Evolutionary conservation across 2,888 invertebrate genomes (phyloP).

Genomic region (Ligdia adustata): DNA sequence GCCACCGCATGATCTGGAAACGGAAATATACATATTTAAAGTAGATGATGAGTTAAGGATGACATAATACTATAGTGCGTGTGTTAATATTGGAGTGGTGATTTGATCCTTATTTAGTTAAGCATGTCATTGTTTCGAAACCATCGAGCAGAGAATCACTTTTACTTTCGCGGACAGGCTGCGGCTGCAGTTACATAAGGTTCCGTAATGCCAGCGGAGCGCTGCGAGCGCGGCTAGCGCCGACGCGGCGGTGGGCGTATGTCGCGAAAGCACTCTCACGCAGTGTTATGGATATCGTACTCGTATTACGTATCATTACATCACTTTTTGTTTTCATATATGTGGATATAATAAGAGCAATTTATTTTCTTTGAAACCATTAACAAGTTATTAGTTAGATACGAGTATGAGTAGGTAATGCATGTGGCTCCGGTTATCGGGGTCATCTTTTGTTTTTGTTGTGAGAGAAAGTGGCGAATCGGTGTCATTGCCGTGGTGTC

Average conservation of each 20-base stretch:
- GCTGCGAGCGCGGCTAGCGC: conserved; percentile 50
- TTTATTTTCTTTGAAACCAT: background rate
- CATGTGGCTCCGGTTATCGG: conserved; percentile 32
- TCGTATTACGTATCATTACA: conserved; percentile 38
- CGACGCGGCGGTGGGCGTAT: conserved; percentile 58
- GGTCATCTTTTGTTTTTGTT: conserved; percentile 69
- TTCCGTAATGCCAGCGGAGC: conserved; percentile 67
- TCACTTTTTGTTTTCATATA: conserved; percentile 30
- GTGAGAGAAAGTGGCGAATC: conserved; percentile 67
- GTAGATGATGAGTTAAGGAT: background rate
- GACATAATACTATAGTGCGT: conserved; percentile 6
- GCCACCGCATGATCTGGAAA: conserved; percentile 78
- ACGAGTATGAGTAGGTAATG: background rate
- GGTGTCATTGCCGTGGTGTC: conserved; percentile 70
- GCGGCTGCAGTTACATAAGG: conserved; percentile 68
- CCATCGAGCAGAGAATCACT: conserved; percentile 72
- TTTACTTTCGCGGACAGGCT: conserved; percentile 78
- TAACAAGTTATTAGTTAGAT: background rate
- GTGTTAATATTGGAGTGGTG: conserved; percentile 36
- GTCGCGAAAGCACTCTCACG: conserved; percentile 72
- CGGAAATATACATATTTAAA: no score
- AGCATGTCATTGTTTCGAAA: conserved; percentile 74
- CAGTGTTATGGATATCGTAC: conserved; percentile 42
- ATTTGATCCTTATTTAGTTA: conserved; percentile 64
- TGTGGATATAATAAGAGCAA: background rate